Percentiles rank a stretch among this genome's conserved stretches.
Evolutionary conservation across 2,113 vertebrate species (phyloP).

Genomic region (Phyllostomus hastatus): DNA sequence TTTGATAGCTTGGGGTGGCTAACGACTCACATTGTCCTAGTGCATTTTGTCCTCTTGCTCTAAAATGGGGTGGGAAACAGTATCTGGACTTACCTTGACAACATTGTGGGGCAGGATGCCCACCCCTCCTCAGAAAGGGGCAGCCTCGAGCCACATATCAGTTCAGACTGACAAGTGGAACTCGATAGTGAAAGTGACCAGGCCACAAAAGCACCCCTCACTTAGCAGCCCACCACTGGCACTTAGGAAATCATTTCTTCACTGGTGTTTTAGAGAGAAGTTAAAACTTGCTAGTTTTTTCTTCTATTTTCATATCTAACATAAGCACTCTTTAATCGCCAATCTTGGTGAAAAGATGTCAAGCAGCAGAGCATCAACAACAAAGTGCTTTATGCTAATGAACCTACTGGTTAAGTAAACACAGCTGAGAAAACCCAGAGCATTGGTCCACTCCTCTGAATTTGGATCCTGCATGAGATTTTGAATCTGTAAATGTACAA

Average conservation of each 20-base stretch:
- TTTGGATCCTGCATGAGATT: background rate
- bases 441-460: background rate
- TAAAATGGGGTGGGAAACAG: background rate
- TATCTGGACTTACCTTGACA: background rate
- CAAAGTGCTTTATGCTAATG: background rate
- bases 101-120: background rate
- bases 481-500: background rate
- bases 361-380: background rate
- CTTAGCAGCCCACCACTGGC: background rate
- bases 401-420: conserved; percentile 1
- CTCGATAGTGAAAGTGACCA: background rate
- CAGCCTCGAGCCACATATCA: background rate
- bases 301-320: background rate
- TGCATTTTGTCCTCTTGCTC: background rate
- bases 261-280: background rate
- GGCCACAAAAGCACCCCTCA: background rate
- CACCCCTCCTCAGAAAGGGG: background rate
- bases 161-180: background rate
- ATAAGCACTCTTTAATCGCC: background rate
- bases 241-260: background rate
- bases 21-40: background rate
- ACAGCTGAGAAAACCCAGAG: background rate
- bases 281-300: background rate
- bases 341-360: background rate
- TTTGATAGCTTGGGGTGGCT: background rate